Percentiles rank a stretch among this genome's conserved stretches.
These are phyloP conservation scores for Neolamprologus sp. DNA, from an alignment of 2,113 vertebrate species.

Conservation along the genomic window DNA sequence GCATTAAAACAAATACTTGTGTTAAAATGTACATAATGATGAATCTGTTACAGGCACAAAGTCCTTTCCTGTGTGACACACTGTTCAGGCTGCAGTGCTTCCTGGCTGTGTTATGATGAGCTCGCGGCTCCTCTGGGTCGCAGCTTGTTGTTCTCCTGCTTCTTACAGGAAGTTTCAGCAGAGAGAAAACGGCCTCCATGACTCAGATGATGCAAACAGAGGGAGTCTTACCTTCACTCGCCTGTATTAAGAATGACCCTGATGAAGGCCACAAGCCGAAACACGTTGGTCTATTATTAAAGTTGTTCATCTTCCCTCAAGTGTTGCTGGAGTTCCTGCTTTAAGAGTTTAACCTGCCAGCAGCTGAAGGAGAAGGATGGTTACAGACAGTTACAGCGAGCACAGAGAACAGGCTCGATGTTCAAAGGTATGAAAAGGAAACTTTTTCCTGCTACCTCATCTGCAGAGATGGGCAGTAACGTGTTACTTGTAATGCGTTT, in stretches of 20 bases:
- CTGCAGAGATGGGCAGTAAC: too few species aligned
- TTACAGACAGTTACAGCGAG: neutral
- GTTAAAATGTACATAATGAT: neutral
- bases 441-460: neutral
- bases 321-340: too few species aligned
- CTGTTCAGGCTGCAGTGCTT: neutral
- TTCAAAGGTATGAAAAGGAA: neutral
- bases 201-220: neutral
- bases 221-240: neutral
- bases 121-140: neutral
- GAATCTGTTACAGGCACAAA: neutral
- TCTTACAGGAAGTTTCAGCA: neutral
- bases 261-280: too few species aligned
- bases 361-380: neutral
- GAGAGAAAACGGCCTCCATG: neutral
- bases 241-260: neutral
- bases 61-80: neutral
- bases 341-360: neutral
- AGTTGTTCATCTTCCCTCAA: too few species aligned
- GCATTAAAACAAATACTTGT: neutral
- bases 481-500: too few species aligned
- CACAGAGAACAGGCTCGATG: neutral
- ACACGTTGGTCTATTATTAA: too few species aligned
- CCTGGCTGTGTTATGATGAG: neutral
- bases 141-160: neutral